Base-by-base conservation (phyloP, 2,113 vertebrate genomes). In the Boulengeromyrus knoepffleri region DNA sequence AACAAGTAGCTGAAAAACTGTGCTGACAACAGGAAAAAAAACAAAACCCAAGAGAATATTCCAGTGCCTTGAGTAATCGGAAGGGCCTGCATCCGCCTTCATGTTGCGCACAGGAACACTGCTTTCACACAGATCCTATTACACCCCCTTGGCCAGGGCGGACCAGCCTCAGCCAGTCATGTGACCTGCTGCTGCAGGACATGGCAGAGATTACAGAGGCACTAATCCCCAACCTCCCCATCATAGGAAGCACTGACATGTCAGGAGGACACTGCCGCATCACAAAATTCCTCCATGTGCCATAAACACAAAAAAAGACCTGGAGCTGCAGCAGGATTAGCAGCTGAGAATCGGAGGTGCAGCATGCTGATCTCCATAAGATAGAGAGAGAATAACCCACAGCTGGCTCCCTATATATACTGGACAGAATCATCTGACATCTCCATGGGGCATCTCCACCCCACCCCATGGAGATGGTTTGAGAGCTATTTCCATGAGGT, bases 41-140 rank as follows among this genome's bases (percentile, higher is more conserved):
- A 62, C 8, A n/a, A 74, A 74, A 74, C 66, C 66, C 36, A 19
- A 42, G 74, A 39, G 31, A 80, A 80, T 80, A 80, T 80, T 80
- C 74, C 36, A 80, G 31, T 7, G 74, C 74, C 36, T 80, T 42
- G 36, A 80, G 31, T 80, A 42, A 80, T 42, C 36, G 36, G 74
- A 80, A 80, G 31, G 31, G 5, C 74, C 74, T 27, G 83, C 42
- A 85, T 85, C 83, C 46, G 83, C 83, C 83, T 84, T 46, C 83
- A 10, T 70, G 62, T 47, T 24, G 5, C 3, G 19, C 83, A 7
- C 19, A 47, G 45, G 83, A 85, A 24, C 46, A 6, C 39, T 5
- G 84, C 84, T 53, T 85, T 39, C 83, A 85, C 83, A 47, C 45
- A 85, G 83, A 85, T 85, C 83, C 46, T 24, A 47, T 85, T 85